Conservation (phyloP, 2,113 vertebrate genomes). For the Heloderma charlesbogerti region DNA sequence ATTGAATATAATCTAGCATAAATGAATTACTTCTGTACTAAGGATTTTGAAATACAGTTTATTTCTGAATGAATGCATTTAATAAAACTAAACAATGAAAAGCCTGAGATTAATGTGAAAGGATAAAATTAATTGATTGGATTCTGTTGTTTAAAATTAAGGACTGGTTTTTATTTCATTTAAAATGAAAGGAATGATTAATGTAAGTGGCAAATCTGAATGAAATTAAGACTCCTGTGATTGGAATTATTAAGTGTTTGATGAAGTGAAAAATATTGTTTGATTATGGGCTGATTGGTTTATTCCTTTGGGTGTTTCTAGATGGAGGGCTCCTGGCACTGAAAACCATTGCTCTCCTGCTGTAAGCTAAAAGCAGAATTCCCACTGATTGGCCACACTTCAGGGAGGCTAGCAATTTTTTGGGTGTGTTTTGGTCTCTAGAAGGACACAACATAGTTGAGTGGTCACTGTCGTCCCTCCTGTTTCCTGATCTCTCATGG, state of each 20-base stretch:
- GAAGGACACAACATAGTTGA: too few species aligned
- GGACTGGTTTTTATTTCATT: not conserved
- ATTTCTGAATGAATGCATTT: constrained; percentile 1
- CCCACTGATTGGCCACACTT: not conserved
- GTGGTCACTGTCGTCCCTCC: too few species aligned
- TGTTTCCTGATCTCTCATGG: too few species aligned
- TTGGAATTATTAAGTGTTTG: constrained; percentile 23
- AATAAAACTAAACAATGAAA: not conserved
- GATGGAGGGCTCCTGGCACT: not conserved
- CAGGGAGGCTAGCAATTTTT: not conserved
- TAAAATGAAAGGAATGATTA: constrained; percentile 7
- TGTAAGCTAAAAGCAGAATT: not conserved
- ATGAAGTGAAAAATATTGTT: constrained; percentile 19
- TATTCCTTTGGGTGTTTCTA: not conserved
- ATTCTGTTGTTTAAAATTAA: constrained; percentile 14
- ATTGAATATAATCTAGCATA: not conserved
- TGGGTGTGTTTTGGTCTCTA: too few species aligned
- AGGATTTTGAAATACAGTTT: not conserved
- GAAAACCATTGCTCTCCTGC: not conserved
- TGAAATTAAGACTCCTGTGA: constrained; percentile 11
- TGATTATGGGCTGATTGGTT: constrained; percentile 7
- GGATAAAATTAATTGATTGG: constrained; percentile 15
- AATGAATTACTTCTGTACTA: not conserved
- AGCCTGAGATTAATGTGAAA: not conserved
- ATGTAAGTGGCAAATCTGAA: not conserved